A percentile compares a stretch with the other conserved stretches of the same genome.
Evolutionary conservation across 2,888 invertebrate species (phyloP).

Genomic region (Esperia sulphurella): DNA sequence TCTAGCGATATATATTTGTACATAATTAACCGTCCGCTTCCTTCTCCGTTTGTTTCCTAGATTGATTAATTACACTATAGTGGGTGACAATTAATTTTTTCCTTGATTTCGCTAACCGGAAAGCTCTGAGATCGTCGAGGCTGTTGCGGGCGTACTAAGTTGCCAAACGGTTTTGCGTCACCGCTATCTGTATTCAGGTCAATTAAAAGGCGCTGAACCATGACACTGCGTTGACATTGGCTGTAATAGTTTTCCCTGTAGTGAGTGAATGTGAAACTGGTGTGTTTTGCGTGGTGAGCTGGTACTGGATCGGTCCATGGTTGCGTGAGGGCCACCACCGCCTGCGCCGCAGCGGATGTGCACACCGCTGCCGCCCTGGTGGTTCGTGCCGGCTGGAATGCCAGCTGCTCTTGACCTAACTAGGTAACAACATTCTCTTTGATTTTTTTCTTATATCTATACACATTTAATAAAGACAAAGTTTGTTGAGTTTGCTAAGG

Average conservation of each 20-base stretch:
- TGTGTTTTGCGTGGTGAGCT: conserved; percentile 27
- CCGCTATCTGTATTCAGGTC: conserved; percentile 61
- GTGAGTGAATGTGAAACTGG: conserved; percentile 58
- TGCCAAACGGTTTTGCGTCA: conserved; percentile 56
- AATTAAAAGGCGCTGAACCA: conserved; percentile 58
- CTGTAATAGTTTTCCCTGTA: conserved; percentile 38
- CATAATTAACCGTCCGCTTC: conserved; percentile 34
- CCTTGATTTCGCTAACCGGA: conserved; percentile 45
- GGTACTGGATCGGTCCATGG: conserved; percentile 32
- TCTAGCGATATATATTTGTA: conserved; percentile 28
- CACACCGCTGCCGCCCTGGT: conserved; percentile 71
- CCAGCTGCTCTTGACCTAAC: conserved; percentile 78
- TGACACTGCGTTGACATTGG: conserved; percentile 67
- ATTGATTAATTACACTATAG: conserved; percentile 38
- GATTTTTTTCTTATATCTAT: background rate
- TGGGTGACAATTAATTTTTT: conserved; percentile 42
- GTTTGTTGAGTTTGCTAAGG: too few species aligned
- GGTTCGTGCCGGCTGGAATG: conserved; percentile 73
- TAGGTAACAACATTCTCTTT: conserved; percentile 44
- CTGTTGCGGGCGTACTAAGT: conserved; percentile 41
- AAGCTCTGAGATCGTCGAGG: conserved; percentile 36
- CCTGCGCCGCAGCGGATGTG: conserved; percentile 73
- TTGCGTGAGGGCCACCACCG: conserved; percentile 32
- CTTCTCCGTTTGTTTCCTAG: conserved; percentile 39
- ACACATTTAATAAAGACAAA: too few species aligned